Base-by-base conservation (phyloP, 2,113 vertebrate genomes). In the Osmerus mordax region DNA sequence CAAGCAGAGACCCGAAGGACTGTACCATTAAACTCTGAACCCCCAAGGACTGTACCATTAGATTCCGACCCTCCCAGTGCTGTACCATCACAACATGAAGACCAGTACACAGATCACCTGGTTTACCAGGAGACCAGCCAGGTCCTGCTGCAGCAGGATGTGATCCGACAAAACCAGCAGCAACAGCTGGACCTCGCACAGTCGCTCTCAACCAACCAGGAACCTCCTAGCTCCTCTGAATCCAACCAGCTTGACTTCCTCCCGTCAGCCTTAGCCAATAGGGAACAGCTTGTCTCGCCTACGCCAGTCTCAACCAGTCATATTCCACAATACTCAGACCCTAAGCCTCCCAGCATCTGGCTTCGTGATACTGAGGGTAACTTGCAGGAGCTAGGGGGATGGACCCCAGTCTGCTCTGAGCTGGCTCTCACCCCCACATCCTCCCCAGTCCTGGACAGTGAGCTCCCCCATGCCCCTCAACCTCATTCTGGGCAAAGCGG, bases 311-410 rank as follows among this genome's bases (percentile, higher is more conserved):
- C 70, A 60, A 41, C 12, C 69, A 32, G 59, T 62, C 47, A 28
- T 41, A 63, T 13, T 15, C 3, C 61, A 1, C 54, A 3, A 29
- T 15, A 70, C 32, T 25, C 67, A 3, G n/a, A 61, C 0, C 28
- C 67, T 58, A 74, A 66, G 25, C 41, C 70, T 3, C 83, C 85
- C 13, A 78, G 69, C 32, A 76, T 79, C 77, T 80, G 82, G 79
- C 65, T 84, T 60, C 68, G 61, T 0, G 83, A 86, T 0, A 1
- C 80, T 0, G 80, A 81, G 1, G 78, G 78, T 0, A 62, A 62
- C 2, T 32, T 84, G 6, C 69, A 69, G 41, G 72, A 85, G 9
- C 61, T 84, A n/a, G 74, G 29, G 4, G 60, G 76, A 53, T 62
- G 81, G 4, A 47, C 74, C 58, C 53, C 69, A 18, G 71, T 73